Conservation (phyloP, 2,888 invertebrate species). For the Acanthopleura granulata region DNA sequence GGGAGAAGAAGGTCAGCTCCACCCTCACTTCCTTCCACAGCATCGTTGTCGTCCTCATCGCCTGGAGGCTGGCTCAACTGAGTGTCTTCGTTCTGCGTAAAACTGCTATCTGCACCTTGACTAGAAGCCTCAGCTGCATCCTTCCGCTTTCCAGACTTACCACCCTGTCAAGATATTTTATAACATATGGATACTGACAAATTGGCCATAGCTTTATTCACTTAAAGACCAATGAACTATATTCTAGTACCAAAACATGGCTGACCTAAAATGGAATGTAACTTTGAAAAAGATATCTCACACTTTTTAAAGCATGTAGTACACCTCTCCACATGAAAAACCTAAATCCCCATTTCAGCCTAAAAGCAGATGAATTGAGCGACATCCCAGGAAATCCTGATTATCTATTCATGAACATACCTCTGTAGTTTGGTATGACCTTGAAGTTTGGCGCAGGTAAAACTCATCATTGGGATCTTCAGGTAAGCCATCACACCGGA, state of each 20-base stretch:
- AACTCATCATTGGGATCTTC: conserved; percentile 95
- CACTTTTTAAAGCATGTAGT: too few relatives aligned
- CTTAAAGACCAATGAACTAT: too few relatives aligned
- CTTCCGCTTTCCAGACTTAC: conserved; percentile 34
- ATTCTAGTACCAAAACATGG: too few relatives aligned
- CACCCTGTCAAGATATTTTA: too few relatives aligned
- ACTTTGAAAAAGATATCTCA: too few relatives aligned
- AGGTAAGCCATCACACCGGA: conserved; percentile 80
- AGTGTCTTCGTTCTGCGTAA: conserved; percentile 60
- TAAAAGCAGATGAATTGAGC: neutral
- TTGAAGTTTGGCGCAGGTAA: conserved; percentile 85
- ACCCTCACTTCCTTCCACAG: conserved; percentile 40
- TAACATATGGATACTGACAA: too few relatives aligned
- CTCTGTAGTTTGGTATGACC: conserved; percentile 38
- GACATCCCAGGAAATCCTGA: neutral
- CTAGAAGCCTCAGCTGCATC: conserved; percentile 23
- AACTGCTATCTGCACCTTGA: conserved; percentile 19
- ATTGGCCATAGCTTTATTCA: too few relatives aligned
- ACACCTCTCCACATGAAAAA: neutral
- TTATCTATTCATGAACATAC: neutral
- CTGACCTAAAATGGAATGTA: too few relatives aligned
- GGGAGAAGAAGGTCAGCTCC: conserved; percentile 38
- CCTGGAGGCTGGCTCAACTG: conserved; percentile 47
- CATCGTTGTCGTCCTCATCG: conserved; percentile 72
- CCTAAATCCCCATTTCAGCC: neutral